A percentile compares a stretch with the other conserved stretches of the same genome.
These are phyloP conservation scores for Acipenser oxyrinchus DNA, from an alignment of 2,797 vertebrate genomes.

Conservation along the genomic window DNA sequence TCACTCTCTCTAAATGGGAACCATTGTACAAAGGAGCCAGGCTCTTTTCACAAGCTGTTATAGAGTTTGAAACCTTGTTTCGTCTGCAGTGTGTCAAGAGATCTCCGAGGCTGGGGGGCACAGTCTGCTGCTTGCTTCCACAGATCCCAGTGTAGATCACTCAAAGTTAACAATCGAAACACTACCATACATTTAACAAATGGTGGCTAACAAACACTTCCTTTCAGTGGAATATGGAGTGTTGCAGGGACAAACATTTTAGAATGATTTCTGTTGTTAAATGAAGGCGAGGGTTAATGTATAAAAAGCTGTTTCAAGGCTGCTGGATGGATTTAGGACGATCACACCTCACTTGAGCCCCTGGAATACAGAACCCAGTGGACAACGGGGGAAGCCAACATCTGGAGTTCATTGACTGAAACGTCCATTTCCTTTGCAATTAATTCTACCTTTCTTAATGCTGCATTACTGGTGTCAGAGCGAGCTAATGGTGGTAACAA, in stretches of 20 bases:
- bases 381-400: slow-evolving; percentile 59
- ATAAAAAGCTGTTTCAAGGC: slow-evolving; percentile 46
- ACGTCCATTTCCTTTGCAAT: slow-evolving; percentile 51
- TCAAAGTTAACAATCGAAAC: background rate
- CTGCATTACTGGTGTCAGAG: slow-evolving; percentile 40
- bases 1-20: no score
- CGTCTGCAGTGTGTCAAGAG: no score
- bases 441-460: slow-evolving; percentile 54
- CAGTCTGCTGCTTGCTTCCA: no score
- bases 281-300: slow-evolving; percentile 27
- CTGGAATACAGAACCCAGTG: slow-evolving; percentile 44
- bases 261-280: background rate
- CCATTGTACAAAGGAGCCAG: no score
- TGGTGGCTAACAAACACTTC: background rate
- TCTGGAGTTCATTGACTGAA: slow-evolving; percentile 63
- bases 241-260: background rate
- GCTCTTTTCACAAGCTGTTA: no score
- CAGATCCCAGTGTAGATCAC: no score
- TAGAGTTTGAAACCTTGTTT: no score
- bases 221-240: background rate
- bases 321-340: slow-evolving; percentile 60
- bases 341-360: slow-evolving; percentile 43
- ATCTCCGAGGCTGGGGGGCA: no score
- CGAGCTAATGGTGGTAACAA: slow-evolving; percentile 34
- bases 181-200: background rate